A percentile compares a stretch with the other conserved stretches of the same genome.
phyloP scores from a whole-genome alignment of 2,797 vertebrate genomes.

The Knipowitschia caucasica region DNA sequence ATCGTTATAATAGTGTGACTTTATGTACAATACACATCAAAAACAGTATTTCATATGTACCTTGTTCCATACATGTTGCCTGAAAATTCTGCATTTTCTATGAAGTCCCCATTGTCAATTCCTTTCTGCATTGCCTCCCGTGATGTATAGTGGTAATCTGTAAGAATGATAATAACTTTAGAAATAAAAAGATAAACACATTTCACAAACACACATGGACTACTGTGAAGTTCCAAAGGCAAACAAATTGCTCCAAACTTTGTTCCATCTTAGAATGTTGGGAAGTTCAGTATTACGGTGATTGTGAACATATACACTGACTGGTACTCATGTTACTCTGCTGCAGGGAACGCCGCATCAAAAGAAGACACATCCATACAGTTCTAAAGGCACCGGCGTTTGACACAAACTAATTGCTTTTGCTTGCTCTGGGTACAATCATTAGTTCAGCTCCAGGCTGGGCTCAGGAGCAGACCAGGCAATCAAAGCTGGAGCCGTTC shows the following conservation, averaged over 20 bases:
- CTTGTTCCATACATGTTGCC: slow-evolving; percentile 96
- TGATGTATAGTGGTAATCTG: slow-evolving; percentile 94
- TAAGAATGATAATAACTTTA: slow-evolving; percentile 9
- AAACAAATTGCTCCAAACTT: neutral
- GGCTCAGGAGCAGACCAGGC: slow-evolving; percentile 7
- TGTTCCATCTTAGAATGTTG: neutral
- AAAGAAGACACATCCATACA: slow-evolving; percentile 39
- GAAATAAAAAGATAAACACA: neutral
- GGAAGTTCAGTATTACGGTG: neutral
- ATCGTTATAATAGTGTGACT: neutral
- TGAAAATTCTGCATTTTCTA: slow-evolving; percentile 91
- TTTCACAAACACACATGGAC: neutral
- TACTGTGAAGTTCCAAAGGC: neutral
- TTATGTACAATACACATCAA: neutral
- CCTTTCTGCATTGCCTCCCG: slow-evolving; percentile 86
- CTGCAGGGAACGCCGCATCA: slow-evolving; percentile 19
- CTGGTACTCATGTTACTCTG: neutral
- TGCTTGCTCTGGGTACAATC: slow-evolving; percentile 21
- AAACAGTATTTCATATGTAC: slow-evolving; percentile 56
- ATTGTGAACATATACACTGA: neutral
- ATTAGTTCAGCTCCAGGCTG: slow-evolving; percentile 53
- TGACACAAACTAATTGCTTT: slow-evolving; percentile 39
- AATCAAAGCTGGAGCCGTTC: slow-evolving; percentile 8
- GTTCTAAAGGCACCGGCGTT: slow-evolving; percentile 14
- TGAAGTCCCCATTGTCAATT: slow-evolving; percentile 85